phyloP scores from a whole-genome alignment of 2,797 vertebrate species.

The Sphenodon punctatus region DNA sequence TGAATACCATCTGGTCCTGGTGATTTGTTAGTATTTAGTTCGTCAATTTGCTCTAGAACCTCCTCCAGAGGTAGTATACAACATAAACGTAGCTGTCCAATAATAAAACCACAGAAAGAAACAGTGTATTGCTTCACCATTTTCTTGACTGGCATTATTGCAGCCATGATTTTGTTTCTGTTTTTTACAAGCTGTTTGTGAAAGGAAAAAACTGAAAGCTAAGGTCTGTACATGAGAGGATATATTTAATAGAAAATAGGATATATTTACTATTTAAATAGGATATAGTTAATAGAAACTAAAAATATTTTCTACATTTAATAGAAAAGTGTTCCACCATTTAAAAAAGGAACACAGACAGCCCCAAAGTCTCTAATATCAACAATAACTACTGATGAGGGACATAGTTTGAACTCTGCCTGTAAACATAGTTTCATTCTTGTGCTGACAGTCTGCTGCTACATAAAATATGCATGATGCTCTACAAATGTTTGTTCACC shows the following conservation, averaged over 20 bases:
- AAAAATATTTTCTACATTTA: not conserved
- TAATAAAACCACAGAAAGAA: not conserved
- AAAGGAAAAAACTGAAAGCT: slow-evolving; percentile 25
- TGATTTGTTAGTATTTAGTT: too few species aligned
- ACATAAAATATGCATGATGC: not conserved
- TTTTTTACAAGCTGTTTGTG: slow-evolving; percentile 5
- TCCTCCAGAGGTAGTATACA: slow-evolving; percentile 13
- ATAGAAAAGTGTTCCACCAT: not conserved
- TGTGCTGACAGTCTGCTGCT: not conserved
- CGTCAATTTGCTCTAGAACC: too few species aligned
- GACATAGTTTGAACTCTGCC: not conserved
- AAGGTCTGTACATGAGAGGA: slow-evolving; percentile 1
- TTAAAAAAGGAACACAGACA: not conserved
- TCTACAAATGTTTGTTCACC: not conserved
- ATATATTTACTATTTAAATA: too few species aligned
- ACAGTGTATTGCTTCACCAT: not conserved
- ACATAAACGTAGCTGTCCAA: not conserved
- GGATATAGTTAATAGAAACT: too few species aligned
- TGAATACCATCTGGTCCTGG: too few species aligned
- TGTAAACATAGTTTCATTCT: not conserved
- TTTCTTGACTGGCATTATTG: slow-evolving; percentile 26
- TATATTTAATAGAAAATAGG: not conserved
- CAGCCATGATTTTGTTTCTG: not conserved
- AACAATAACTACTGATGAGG: not conserved
- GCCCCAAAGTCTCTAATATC: not conserved